Base-by-base conservation (phyloP, 2,888 invertebrate genomes). In the Eucera pruinosa region DNA sequence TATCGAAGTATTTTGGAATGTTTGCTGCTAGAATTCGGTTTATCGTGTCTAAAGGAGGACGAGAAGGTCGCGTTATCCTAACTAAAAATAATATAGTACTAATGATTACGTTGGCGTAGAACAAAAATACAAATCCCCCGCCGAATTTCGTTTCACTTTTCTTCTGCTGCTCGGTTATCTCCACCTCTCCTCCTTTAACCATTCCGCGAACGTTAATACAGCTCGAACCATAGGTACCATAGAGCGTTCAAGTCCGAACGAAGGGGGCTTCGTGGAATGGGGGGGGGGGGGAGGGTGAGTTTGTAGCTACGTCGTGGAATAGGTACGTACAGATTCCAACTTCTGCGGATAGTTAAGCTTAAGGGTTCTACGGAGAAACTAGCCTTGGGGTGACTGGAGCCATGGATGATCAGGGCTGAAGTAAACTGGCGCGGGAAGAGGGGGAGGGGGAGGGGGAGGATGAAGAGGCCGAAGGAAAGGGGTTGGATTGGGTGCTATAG, bases 261-360 rank as follows among this genome's bases (percentile, higher is more conserved):
- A 78, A 65, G 81, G 75, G 75, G 83, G 58, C 57, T 71, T 18
- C 61, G 76, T 66, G 75, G 76, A 70, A 20, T 45, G 75, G 76
- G 85, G 58, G 39, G 72, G 18, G 48, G 75, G 76, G 85, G 58
- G 39, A 78, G 86, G 80, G 60, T 54, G 84, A 84, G 87, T 87
- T 84, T 79, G 86, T 82, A 83, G 85, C 80, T 83, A 68, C 85
- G 85, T 78, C 84, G 80, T 80, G 75, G 73, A 77, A 73, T 82
- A 83, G 79, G 82, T 82, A 83, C 81, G 80, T 80, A 83, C 85
- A 87, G 88, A 89, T 89, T 88, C 86, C 83, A 90, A 90, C 88
- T 90, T 90, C 79, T 82, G 81, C 81, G 86, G 88, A 90, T 89
- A 90, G 90, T 90, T 90, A 85, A 88, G 87, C 88, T 89, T 87